Evolutionary conservation across 2,888 invertebrate species (phyloP), one percentile per base, ranked within the genome.

Genomic region (Caenorhabditis auriculariae): DNA sequence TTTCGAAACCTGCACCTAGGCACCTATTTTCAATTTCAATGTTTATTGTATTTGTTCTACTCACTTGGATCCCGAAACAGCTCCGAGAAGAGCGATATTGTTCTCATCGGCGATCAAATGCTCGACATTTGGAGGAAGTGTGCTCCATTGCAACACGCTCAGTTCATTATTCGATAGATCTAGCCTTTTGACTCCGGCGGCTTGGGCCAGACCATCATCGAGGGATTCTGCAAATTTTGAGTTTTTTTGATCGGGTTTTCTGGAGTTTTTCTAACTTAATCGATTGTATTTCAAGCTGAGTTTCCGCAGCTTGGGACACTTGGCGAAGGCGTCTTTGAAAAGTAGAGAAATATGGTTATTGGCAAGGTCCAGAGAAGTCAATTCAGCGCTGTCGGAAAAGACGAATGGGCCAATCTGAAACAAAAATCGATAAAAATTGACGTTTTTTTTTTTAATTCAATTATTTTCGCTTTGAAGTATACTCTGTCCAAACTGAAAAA

Each of bases 281-380:
- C 63, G 54, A 57, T 80, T 80, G 24, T 58, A 50, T 15, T 68
- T 63, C 54, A 80, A 44, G 44, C 75, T 69, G 38, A 80, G 48
- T 17, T 60, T 59, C 17, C 49, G 48, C 42, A 81, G 57, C 24
- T 70, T 64, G 7, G 76, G 72, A 43, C 70, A 72, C 55, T 72
- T 76, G 24, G 67, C 58, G 44, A 78, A 75, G 1, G 76, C 73
- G 37, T 76, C 76, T 21, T 62, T 63, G 59, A 69, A 74, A 15
- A 73, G n/a, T 6, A 66, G 43, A 4, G 68, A 62, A 41, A 77
- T 66, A 12, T 61, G 57, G 52, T 79, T 79, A 39, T 56, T 51
- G 37, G 66, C 64, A 15, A 79, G 53, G 26, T 72, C 68, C 15
- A 79, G 54, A 12, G 54, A 61, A 5, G 65, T 55, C 6, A 79